Conservation (phyloP, 2,113 vertebrate species). For the Melanotaenia duboulayi region DNA sequence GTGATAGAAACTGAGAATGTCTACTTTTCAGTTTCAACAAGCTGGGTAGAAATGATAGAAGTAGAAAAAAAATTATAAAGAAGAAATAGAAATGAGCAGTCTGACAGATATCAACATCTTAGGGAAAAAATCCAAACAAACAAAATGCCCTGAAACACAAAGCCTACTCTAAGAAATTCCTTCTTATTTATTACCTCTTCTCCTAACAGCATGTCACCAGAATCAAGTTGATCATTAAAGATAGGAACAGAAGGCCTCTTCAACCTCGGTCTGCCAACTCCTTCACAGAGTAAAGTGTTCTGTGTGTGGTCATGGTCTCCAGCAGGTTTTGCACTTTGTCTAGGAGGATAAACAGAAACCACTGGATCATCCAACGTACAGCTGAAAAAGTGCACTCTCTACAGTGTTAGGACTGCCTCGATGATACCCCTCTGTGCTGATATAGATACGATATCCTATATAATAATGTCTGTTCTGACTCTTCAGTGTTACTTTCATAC, state of each 20-base stretch:
- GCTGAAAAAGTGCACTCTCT: background rate
- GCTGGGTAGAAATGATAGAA: background rate
- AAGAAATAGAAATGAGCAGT: background rate
- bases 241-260: background rate
- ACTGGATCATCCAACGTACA: background rate
- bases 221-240: background rate
- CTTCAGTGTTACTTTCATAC: too few species aligned
- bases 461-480: too few species aligned
- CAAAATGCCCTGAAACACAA: background rate
- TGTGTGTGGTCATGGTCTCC: background rate
- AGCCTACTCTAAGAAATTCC: too few species aligned
- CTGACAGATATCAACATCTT: background rate
- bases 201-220: background rate
- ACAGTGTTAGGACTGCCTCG: too few species aligned
- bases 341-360: conserved; percentile 11
- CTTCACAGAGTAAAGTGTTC: conserved; percentile 11
- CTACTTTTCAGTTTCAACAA: conserved; percentile 1
- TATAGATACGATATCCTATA: too few species aligned
- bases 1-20: conserved; percentile 16
- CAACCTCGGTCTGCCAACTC: background rate
- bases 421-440: too few species aligned
- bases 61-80: background rate
- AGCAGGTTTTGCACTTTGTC: background rate
- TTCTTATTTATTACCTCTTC: conserved; percentile 43
- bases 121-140: background rate